phyloP scores from a whole-genome alignment of 2,113 vertebrate genomes.

The Ondatra zibethicus region DNA sequence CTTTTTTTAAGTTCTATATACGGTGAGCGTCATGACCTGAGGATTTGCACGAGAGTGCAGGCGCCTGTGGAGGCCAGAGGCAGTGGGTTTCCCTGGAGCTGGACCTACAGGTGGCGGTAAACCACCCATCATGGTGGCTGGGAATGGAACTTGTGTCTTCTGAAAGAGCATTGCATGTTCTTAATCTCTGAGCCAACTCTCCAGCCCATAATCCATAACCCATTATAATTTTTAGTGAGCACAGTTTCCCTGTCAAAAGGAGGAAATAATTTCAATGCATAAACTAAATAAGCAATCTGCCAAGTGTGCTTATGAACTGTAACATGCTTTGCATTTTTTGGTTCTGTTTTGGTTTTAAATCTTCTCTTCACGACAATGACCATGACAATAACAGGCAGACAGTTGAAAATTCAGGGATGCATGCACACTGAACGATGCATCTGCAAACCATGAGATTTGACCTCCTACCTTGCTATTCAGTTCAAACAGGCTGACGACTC shows the following conservation, averaged over 20 bases:
- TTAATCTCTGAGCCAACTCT: neutral
- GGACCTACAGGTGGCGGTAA: neutral
- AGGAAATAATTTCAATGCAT: neutral
- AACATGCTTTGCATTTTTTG: neutral
- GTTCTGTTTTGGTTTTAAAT: neutral
- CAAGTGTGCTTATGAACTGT: slow-evolving; percentile 12
- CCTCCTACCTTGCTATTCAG: neutral
- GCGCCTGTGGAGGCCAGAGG: neutral
- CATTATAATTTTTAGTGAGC: neutral
- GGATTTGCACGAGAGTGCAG: neutral
- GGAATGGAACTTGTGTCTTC: neutral
- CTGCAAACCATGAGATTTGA: neutral
- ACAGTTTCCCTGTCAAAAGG: neutral
- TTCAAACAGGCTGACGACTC: neutral
- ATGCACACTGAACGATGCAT: neutral
- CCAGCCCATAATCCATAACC: neutral
- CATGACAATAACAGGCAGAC: neutral
- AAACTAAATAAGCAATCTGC: neutral
- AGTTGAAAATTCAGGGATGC: neutral
- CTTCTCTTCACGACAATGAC: neutral
- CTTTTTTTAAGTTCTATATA: neutral
- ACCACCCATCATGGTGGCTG: neutral
- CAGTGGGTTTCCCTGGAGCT: neutral
- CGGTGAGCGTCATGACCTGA: neutral
- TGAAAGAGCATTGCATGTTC: neutral